phyloP scores from a whole-genome alignment of 2,888 invertebrate species.

The Yponomeuta sedellus region DNA sequence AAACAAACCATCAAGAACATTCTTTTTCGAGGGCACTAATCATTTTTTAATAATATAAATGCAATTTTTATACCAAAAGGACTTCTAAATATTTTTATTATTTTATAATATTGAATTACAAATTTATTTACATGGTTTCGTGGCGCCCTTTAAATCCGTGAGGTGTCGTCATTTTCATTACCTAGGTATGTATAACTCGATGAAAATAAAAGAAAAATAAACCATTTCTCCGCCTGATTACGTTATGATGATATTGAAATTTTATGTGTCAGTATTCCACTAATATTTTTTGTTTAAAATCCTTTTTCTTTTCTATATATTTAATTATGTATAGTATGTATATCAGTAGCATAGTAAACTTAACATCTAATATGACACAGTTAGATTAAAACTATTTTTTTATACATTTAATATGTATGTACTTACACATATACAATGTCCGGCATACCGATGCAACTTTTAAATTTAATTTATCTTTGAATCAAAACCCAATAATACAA shows the following conservation, averaged over 20 bases:
- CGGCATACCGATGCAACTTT: conserved; percentile 43
- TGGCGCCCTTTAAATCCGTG: conserved; percentile 37
- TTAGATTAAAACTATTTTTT: conserved; percentile 67
- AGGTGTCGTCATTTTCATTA: conserved; percentile 10
- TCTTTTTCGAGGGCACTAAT: conserved; percentile 49
- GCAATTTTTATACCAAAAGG: conserved; percentile 61
- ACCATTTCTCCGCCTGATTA: conserved; percentile 5
- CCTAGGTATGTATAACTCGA: conserved; percentile 3
- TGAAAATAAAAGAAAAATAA: conserved; percentile 11
- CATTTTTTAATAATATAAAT: conserved; percentile 57
- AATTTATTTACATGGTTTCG: conserved; percentile 63
- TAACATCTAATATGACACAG: conserved; percentile 73
- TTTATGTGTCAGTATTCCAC: conserved; percentile 56
- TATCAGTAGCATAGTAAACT: conserved; percentile 74
- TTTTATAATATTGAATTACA: conserved; percentile 46
- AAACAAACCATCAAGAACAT: conserved; percentile 69
- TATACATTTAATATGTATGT: conserved; percentile 69
- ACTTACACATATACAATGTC: conserved; percentile 69
- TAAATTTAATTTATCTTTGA: conserved; percentile 9
- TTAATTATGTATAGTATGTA: conserved; percentile 54
- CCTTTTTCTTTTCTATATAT: conserved; percentile 55
- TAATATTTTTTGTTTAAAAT: conserved; percentile 61
- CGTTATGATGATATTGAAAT: conserved; percentile 5
- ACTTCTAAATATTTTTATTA: conserved; percentile 46
- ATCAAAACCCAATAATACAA: not conserved